phyloP scores from a whole-genome alignment of 2,113 vertebrate genomes.

The Phalacrocorax aristotelis region DNA sequence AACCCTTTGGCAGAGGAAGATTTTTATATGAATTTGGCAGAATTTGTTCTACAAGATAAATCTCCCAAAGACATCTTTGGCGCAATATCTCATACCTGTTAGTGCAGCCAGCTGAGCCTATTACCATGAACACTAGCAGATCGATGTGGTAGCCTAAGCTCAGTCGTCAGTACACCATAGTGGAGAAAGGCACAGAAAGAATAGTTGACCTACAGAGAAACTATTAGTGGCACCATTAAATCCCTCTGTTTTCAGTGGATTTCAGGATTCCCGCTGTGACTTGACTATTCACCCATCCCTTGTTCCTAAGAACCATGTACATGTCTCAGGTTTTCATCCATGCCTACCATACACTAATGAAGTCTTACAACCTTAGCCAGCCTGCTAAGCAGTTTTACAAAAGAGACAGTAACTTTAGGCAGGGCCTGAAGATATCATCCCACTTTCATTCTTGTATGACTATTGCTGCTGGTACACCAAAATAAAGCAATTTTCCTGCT shows the following conservation, averaged over 20 bases:
- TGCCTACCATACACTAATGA: background rate
- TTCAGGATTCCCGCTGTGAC: background rate
- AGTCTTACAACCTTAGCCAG: background rate
- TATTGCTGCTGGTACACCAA: background rate
- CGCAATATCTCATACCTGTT: background rate
- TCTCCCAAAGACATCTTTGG: background rate
- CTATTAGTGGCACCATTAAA: background rate
- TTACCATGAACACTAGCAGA: background rate
- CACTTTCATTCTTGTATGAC: background rate
- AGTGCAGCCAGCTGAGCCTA: background rate
- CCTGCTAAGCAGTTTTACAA: background rate
- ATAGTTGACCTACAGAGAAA: background rate
- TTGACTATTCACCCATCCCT: background rate
- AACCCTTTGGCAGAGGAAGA: background rate
- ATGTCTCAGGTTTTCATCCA: background rate
- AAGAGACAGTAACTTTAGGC: background rate
- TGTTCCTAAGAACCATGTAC: background rate
- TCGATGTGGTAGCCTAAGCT: background rate
- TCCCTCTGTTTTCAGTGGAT: background rate
- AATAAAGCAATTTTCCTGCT: background rate
- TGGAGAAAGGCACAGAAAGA: background rate
- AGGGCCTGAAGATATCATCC: background rate
- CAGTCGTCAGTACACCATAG: background rate
- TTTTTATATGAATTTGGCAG: background rate
- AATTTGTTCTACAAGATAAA: background rate